A percentile compares a stretch with the other conserved stretches of the same genome.
Conservation (phyloP, 2,113 vertebrate genomes). For the human region DNA sequence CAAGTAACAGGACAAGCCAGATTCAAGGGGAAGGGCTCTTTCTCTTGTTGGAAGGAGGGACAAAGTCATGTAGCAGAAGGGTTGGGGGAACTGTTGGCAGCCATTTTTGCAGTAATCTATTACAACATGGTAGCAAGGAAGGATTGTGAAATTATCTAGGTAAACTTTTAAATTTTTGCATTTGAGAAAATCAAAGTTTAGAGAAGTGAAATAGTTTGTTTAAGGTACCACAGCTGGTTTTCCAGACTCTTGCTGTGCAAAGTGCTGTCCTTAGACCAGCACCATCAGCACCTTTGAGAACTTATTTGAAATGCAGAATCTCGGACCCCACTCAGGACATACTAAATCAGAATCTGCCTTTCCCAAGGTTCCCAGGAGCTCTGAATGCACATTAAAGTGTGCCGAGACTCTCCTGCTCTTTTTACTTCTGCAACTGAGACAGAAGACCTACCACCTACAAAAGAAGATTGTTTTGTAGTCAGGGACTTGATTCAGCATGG, state of each 20-base stretch:
- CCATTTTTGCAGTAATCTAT: neutral
- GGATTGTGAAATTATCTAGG: slow-evolving; percentile 6
- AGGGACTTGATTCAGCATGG: neutral
- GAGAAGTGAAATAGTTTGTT: neutral
- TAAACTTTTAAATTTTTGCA: neutral
- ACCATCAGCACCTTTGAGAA: neutral
- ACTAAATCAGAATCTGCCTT: neutral
- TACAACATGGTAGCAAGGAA: neutral
- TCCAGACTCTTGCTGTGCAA: neutral
- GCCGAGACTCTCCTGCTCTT: neutral
- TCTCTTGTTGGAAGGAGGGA: neutral
- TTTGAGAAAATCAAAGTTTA: neutral
- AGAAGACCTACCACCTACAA: neutral
- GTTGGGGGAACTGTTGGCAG: neutral
- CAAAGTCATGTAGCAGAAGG: neutral
- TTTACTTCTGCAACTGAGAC: neutral
- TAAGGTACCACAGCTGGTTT: neutral
- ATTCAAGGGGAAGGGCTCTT: neutral
- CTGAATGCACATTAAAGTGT: neutral
- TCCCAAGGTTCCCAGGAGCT: neutral
- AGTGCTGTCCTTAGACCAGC: neutral
- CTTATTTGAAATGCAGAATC: neutral
- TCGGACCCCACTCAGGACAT: neutral
- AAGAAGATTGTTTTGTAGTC: neutral
- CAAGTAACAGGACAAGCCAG: neutral